Conservation (phyloP, 2,113 vertebrate species). For the Syngnathoides biaculeatus region DNA sequence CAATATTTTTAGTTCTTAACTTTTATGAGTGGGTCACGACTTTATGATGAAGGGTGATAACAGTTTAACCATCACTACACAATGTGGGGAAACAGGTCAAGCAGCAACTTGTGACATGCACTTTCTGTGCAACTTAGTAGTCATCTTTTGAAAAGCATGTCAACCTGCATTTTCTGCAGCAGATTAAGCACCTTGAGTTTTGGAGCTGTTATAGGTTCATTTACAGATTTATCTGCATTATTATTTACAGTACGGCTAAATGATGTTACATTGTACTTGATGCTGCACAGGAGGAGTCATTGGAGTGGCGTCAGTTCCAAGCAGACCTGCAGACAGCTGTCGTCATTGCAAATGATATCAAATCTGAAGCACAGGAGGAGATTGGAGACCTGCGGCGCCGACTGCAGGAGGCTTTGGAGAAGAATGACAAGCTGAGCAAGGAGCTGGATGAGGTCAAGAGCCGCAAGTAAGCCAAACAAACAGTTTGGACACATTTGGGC, state of each 20-base stretch:
- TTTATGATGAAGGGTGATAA: no score
- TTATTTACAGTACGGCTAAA: background rate
- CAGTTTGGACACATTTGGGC: background rate
- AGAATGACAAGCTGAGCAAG: conserved; percentile 89
- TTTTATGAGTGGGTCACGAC: no score
- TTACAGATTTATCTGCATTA: background rate
- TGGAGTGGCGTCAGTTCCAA: conserved; percentile 96
- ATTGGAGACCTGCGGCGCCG: conserved; percentile 90
- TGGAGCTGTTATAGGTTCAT: background rate
- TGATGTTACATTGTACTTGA: background rate
- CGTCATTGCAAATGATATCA: conserved; percentile 95
- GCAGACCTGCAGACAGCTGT: conserved; percentile 94
- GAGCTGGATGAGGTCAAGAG: conserved; percentile 91
- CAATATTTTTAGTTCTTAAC: no score
- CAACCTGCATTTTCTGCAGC: no score
- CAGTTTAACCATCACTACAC: no score
- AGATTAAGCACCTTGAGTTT: no score
- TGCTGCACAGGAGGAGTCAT: conserved; percentile 83
- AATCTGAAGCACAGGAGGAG: conserved; percentile 94
- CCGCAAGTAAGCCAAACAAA: conserved; percentile 81
- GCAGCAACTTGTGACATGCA: no score
- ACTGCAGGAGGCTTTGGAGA: conserved; percentile 86
- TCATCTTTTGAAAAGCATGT: no score
- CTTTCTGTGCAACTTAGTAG: no score
- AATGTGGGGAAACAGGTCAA: no score